A percentile compares a stretch with the other conserved stretches of the same genome.
Conservation (phyloP, 2,888 invertebrate genomes). For the Platynereis dumerilii region DNA sequence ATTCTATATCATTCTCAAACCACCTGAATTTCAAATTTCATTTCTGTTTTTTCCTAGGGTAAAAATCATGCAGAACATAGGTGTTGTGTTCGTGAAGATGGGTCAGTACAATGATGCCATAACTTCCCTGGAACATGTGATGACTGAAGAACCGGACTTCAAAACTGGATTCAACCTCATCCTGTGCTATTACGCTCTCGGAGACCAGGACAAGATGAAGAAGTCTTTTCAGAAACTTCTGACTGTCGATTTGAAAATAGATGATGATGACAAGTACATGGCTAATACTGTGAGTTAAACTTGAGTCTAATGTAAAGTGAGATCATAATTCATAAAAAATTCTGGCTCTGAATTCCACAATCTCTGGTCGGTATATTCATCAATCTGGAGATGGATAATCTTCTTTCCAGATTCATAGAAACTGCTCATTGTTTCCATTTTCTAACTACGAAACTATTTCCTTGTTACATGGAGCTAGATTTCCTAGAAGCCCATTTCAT, state of each 20-base stretch:
- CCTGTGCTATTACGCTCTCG: slow-evolving; percentile 67
- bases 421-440: no score
- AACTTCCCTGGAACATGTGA: slow-evolving; percentile 95
- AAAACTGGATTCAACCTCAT: slow-evolving; percentile 89
- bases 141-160: slow-evolving; percentile 93
- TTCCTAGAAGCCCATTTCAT: no score
- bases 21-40: no score
- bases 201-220: slow-evolving; percentile 91
- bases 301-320: background rate
- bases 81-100: slow-evolving; percentile 91
- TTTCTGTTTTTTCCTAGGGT: slow-evolving; percentile 68
- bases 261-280: slow-evolving; percentile 77
- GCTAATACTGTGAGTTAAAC: slow-evolving; percentile 58
- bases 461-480: no score
- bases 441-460: no score
- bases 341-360: no score
- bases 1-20: no score
- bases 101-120: slow-evolving; percentile 96
- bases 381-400: no score
- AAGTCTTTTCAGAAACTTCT: slow-evolving; percentile 88
- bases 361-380: no score
- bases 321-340: no score
- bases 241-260: slow-evolving; percentile 80
- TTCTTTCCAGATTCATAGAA: no score
- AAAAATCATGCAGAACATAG: slow-evolving; percentile 98